Evolutionary conservation across 2,888 invertebrate genomes (phyloP), one percentile per base, ranked within the genome.

Genomic region (Eupithecia exiguata): DNA sequence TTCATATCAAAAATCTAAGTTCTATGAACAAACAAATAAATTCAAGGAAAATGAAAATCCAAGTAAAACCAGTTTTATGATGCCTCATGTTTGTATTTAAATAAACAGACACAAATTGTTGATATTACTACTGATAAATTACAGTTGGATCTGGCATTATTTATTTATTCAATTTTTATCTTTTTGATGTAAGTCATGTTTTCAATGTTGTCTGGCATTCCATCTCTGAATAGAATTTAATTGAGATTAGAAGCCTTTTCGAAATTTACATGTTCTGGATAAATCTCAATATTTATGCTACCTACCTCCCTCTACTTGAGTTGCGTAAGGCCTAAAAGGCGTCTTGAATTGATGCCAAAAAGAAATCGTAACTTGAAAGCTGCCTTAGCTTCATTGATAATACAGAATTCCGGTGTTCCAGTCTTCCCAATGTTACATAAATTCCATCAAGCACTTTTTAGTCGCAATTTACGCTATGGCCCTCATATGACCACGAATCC

Each of bases 31-130:
- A 25, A 18, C 18, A 35, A 62, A 62, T 53, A 36, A 38, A 18
- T 49, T 61, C 49, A 16, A 74, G 67, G 67, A 70, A 68, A 67
- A 73, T 69, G 16, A 70, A 74, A 43, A 68, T 62, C 10, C 49
- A 16, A 49, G 40, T 30, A 65, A 58, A 76, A 71, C 69, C 53
- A 6, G 71, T 76, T 76, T 68, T 69, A 69, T 69, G 75, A 73
- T 67, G 46, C 58, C 43, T 71, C 49, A 71, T 73, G 69, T 61
- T 68, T 71, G 43, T 71, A 69, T 69, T 72, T 68, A 72, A 70
- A 75, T 76, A 76, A 76, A 73, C 73, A 73, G 71, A 73, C 71
- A 69, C 73, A 76, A 69, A 65, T 65, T 75, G 72, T 71, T 76
- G 63, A 73, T 73, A 71, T 72, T 69, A 71, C 66, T 58, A 71